These are phyloP conservation scores for Corythucha ciliata DNA, from an alignment of 2,888 invertebrate species.

Conservation along the genomic window DNA sequence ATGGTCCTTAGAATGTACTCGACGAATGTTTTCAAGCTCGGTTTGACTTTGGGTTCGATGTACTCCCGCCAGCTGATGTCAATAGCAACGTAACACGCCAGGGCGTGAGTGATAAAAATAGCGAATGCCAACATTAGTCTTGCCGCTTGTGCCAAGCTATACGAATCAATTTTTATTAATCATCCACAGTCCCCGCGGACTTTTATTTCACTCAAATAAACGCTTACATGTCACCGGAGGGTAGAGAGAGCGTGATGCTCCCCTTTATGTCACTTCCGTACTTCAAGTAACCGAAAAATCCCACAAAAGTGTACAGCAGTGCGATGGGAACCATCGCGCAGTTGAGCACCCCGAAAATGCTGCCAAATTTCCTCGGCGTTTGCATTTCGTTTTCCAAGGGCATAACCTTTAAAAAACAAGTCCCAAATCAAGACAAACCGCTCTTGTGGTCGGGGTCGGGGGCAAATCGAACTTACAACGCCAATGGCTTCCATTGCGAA, in stretches of 20 bases:
- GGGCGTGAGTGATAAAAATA: slow-evolving; percentile 83
- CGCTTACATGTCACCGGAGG: slow-evolving; percentile 55
- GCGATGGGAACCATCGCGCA: slow-evolving; percentile 73
- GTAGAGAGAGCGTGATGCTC: slow-evolving; percentile 80
- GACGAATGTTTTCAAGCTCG: slow-evolving; percentile 52
- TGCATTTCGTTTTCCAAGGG: slow-evolving; percentile 94
- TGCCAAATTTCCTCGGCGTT: slow-evolving; percentile 69
- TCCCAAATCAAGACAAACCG: background rate
- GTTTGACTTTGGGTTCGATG: slow-evolving; percentile 51
- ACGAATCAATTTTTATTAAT: slow-evolving; percentile 15
- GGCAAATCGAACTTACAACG: slow-evolving; percentile 52
- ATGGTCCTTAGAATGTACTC: slow-evolving; percentile 69
- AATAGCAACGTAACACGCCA: slow-evolving; percentile 93
- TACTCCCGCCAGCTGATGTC: slow-evolving; percentile 85
- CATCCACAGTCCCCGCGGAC: background rate
- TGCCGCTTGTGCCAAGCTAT: slow-evolving; percentile 60
- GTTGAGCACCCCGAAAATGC: slow-evolving; percentile 74
- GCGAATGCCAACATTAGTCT: slow-evolving; percentile 65
- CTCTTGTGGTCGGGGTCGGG: background rate
- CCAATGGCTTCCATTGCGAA: slow-evolving; percentile 94
- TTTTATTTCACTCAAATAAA: no score
- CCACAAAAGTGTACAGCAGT: slow-evolving; percentile 74
- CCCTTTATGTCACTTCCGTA: slow-evolving; percentile 64
- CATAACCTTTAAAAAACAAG: slow-evolving; percentile 56
- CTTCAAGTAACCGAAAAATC: slow-evolving; percentile 82